Percentiles rank a stretch among this genome's conserved stretches.
Evolutionary conservation across 2,113 vertebrate species (phyloP).

Genomic region (Tapirus terrestris): DNA sequence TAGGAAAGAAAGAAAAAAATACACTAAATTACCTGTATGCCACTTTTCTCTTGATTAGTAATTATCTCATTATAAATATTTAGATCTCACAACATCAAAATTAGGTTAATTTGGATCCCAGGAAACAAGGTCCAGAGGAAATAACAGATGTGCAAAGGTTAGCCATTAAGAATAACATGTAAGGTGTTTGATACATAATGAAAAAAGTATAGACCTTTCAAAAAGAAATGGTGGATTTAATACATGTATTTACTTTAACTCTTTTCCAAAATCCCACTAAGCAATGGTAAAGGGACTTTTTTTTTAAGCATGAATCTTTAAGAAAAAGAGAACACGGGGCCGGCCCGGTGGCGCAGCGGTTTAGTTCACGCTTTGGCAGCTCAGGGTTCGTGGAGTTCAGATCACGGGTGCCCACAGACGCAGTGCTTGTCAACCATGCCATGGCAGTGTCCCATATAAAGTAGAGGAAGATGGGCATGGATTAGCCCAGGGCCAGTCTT

Average conservation of each 20-base stretch:
- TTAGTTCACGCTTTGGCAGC: too few species aligned
- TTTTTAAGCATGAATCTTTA: background rate
- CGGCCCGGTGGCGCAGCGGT: too few species aligned
- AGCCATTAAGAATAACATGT: constrained; percentile 3
- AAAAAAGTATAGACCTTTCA: background rate
- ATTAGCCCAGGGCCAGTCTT: too few species aligned
- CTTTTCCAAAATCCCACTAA: background rate
- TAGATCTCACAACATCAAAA: constrained; percentile 42
- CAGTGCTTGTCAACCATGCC: too few species aligned
- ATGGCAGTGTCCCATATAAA: too few species aligned
- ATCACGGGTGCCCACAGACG: too few species aligned
- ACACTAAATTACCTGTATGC: background rate
- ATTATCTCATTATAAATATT: background rate
- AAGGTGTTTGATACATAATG: background rate
- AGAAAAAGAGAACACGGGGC: background rate
- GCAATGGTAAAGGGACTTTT: background rate
- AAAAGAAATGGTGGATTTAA: constrained; percentile 32
- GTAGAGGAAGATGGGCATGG: too few species aligned
- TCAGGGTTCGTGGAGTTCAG: too few species aligned
- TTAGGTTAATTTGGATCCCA: background rate
- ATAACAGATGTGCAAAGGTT: background rate
- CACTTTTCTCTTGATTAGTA: constrained; percentile 32
- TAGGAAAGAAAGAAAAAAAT: constrained; percentile 4
- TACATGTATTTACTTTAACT: background rate
- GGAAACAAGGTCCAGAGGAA: background rate